Evolutionary conservation across 2,888 invertebrate species (phyloP).

Genomic region (Dendrolimus houi): DNA sequence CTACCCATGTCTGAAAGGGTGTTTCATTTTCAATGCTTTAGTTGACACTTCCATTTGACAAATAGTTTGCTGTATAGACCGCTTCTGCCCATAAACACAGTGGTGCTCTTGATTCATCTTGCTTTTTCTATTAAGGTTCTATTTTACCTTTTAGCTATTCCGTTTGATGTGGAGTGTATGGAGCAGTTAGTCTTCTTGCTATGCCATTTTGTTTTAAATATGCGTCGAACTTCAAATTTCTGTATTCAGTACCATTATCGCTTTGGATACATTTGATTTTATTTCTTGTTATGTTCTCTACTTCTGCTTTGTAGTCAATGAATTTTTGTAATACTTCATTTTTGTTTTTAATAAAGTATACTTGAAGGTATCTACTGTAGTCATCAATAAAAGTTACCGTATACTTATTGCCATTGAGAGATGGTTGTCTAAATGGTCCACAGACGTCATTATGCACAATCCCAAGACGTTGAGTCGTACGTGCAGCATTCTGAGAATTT

Average conservation of each 20-base stretch:
- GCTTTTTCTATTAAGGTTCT: neutral
- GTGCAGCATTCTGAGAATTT: no score
- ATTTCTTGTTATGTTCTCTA: no score
- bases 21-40: neutral
- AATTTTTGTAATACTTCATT: no score
- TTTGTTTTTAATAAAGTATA: no score
- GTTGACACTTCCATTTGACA: neutral
- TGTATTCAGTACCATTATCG: neutral
- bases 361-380: no score
- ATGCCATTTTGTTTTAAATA: neutral
- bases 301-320: no score
- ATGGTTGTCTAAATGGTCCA: no score
- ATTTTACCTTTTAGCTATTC: neutral
- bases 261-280: no score
- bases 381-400: no score
- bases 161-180: neutral
- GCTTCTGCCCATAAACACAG: neutral
- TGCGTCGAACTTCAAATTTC: neutral
- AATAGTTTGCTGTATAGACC: neutral
- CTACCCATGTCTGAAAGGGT: neutral
- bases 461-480: no score
- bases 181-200: neutral
- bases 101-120: neutral
- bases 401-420: no score
- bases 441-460: no score